Evolutionary conservation across 2,888 invertebrate genomes (phyloP).

Genomic region (Harpagoxenus sublaevis): DNA sequence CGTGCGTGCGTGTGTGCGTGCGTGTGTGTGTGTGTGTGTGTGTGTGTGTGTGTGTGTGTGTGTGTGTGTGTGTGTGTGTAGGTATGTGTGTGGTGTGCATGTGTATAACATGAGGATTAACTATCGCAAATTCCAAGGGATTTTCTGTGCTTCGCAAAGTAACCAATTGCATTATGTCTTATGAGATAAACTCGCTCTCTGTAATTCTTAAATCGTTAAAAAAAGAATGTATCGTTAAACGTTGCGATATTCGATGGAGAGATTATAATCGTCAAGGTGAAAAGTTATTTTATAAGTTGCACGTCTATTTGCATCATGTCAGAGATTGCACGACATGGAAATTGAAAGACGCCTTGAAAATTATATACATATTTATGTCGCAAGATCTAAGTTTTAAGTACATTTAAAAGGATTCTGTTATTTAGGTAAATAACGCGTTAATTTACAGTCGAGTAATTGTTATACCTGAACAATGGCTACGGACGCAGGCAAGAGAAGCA

Average conservation of each 20-base stretch:
- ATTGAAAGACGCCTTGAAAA: background rate
- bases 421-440: background rate
- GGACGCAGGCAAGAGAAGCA: background rate
- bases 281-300: background rate
- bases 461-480: background rate
- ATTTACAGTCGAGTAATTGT: background rate
- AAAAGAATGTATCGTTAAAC: background rate
- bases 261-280: background rate
- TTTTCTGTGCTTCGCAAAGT: conserved; percentile 17
- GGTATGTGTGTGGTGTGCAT: background rate
- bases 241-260: background rate
- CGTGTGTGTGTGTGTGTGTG: no score
- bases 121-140: conserved; percentile 40
- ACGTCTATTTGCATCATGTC: background rate
- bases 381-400: background rate
- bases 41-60: no score
- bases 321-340: background rate
- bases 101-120: conserved; percentile 23
- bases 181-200: background rate
- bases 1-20: no score
- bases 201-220: background rate
- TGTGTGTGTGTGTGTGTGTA: no score
- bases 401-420: background rate
- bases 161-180: conserved; percentile 28
- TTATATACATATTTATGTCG: background rate